Base-by-base conservation (phyloP, 2,888 invertebrate genomes). In the Sarcophaga subvicina region DNA sequence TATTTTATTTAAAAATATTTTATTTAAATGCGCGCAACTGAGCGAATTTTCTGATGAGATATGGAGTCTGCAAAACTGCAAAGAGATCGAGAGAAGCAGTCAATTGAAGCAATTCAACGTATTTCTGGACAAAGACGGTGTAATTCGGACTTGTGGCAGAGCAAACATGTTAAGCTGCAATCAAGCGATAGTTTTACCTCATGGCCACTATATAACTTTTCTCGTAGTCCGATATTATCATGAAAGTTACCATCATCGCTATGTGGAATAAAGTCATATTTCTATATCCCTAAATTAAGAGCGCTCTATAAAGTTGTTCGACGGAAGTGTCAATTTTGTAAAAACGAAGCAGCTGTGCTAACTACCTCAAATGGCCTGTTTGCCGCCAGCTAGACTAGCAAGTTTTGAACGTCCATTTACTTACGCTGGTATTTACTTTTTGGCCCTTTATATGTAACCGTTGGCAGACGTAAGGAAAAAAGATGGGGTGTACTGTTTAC, bases 401-500 rank as follows among this genome's bases (percentile, higher is more conserved):
- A 80, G 47, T 17, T 85, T 83, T 49, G 75, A 88, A 62, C 84
- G 85, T 10, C 49, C 82, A 63, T 82, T 63, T 20, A 87, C 83
- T 5, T 88, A 80, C 20, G 80, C 71, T 0, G 87, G 83, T 45
- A 62, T 89, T 14, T 87, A 89, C 20, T 89, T 86, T 60, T 89
- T 67, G 88, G 88, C 2, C 88, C 88, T 22, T 20, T 89, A 5
- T 70, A 70, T 25, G 84, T 86, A 4, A 83, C 76, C 14, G 70
- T 88, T 37, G 85, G 88, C 17, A 72, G 85, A 64, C 80, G 80
- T 4, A 69, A 73, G 8, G 87, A 88, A 54, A 90, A 90, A 20
- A 75, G 85, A 59, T 89, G 88, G 89, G 88, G 88, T 2, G 87
- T 83, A 20, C 66, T 87, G 70, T 88, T 89, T 49, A 89, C 88